These are phyloP conservation scores for Acinonyx jubatus DNA, from an alignment of 2,113 vertebrate species.

Conservation along the genomic window DNA sequence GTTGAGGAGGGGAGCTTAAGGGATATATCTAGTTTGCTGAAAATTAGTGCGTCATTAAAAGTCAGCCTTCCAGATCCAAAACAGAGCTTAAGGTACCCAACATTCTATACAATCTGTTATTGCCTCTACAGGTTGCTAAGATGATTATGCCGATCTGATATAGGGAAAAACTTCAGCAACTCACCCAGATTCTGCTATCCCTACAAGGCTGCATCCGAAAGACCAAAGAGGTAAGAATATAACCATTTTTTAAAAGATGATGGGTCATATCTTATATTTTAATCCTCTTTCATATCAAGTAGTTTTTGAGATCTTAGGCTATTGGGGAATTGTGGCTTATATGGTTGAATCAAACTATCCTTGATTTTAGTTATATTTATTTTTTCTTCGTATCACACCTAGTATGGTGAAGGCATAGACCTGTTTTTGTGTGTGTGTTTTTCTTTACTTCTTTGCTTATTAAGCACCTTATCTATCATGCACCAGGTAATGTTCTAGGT, in stretches of 20 bases:
- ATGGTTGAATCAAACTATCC: not conserved
- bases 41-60: constrained; percentile 39
- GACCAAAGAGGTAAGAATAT: constrained; percentile 35
- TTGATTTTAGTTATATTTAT: not conserved
- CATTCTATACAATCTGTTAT: not conserved
- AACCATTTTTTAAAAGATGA: not conserved
- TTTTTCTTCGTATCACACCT: not conserved
- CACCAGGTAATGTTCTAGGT: not conserved
- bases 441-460: not conserved
- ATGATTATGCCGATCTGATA: not conserved
- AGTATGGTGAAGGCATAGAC: not conserved
- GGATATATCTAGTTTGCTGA: constrained; percentile 43
- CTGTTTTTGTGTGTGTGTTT: not conserved
- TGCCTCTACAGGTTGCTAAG: not conserved
- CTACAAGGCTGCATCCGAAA: not conserved
- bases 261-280: not conserved
- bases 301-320: constrained; percentile 18
- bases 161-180: not conserved
- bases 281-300: not conserved
- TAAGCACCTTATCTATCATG: not conserved
- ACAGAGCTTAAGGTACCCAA: not conserved
- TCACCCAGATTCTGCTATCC: not conserved
- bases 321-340: not conserved
- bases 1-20: not conserved
- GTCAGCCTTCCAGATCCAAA: constrained; percentile 35